These are phyloP conservation scores for Talpa occidentalis DNA, from an alignment of 2,113 vertebrate species.

Conservation along the genomic window DNA sequence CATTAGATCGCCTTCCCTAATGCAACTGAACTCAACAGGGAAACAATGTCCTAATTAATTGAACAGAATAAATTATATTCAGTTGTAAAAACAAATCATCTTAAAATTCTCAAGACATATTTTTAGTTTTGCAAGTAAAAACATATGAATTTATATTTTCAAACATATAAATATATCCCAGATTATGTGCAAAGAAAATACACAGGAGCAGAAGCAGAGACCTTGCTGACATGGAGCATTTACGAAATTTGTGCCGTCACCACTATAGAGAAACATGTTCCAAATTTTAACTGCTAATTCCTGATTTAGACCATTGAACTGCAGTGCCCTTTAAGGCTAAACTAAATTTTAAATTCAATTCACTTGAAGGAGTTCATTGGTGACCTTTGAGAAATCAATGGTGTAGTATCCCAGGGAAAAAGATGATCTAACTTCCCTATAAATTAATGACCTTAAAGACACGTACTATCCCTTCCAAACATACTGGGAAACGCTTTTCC, in stretches of 20 bases:
- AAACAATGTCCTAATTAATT: not conserved
- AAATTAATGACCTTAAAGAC: constrained; percentile 47
- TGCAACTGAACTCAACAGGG: not conserved
- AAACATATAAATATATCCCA: not conserved
- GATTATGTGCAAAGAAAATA: not conserved
- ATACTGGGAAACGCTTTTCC: not conserved
- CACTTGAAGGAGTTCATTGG: constrained; percentile 76
- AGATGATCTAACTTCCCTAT: constrained; percentile 64
- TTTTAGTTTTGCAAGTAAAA: not conserved
- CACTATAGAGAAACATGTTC: not conserved
- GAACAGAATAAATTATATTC: not conserved
- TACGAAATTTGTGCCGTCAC: not conserved
- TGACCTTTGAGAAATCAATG: constrained; percentile 82
- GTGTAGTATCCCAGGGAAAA: constrained; percentile 21
- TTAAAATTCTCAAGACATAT: not conserved
- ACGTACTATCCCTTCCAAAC: not conserved
- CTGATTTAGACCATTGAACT: constrained; percentile 69
- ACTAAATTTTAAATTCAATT: constrained; percentile 78
- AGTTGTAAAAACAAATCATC: not conserved
- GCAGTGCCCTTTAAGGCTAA: constrained; percentile 69
- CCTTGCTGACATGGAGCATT: not conserved
- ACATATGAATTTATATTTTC: not conserved
- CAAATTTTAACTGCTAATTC: constrained; percentile 52
- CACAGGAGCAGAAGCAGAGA: not conserved
- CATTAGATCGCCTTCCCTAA: not conserved